These are phyloP conservation scores for Saxidomus purpurata DNA, from an alignment of 1,140 invertebrate species.

Conservation along the genomic window DNA sequence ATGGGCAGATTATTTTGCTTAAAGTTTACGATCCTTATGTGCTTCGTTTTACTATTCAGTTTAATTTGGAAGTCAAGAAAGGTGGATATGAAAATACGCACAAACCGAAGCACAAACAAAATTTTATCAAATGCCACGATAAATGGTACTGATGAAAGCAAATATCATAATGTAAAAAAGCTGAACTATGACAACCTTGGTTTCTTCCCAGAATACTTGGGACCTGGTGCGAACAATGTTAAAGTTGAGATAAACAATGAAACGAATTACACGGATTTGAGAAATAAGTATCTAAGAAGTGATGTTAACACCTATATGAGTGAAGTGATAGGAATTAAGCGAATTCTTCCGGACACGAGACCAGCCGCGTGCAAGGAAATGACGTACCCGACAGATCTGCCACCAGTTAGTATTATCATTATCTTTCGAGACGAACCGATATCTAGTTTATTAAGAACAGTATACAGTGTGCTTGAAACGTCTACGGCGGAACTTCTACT, in stretches of 20 bases:
- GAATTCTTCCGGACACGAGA: constrained; percentile 13
- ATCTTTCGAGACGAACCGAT: constrained; percentile 96
- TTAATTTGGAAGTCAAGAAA: background rate
- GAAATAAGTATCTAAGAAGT: background rate
- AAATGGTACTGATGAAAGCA: background rate
- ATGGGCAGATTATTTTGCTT: background rate
- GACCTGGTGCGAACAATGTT: constrained; percentile 1
- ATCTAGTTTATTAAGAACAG: constrained; percentile 93
- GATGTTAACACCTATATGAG: constrained; percentile 41
- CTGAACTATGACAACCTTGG: background rate
- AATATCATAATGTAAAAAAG: background rate
- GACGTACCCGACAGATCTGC: constrained; percentile 84
- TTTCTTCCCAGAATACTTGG: background rate
- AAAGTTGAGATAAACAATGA: background rate
- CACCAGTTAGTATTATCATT: constrained; percentile 90
- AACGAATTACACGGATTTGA: background rate
- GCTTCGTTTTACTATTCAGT: background rate
- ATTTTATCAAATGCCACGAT: background rate
- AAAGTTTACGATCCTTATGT: background rate
- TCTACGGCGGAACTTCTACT: constrained; percentile 92
- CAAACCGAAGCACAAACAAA: background rate
- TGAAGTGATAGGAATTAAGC: constrained; percentile 23
- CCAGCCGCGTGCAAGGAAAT: constrained; percentile 34
- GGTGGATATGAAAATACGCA: background rate
- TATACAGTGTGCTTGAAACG: constrained; percentile 95